Evolutionary conservation across 2,113 vertebrate species (phyloP).

Genomic region (Psittacula cyanocephala): DNA sequence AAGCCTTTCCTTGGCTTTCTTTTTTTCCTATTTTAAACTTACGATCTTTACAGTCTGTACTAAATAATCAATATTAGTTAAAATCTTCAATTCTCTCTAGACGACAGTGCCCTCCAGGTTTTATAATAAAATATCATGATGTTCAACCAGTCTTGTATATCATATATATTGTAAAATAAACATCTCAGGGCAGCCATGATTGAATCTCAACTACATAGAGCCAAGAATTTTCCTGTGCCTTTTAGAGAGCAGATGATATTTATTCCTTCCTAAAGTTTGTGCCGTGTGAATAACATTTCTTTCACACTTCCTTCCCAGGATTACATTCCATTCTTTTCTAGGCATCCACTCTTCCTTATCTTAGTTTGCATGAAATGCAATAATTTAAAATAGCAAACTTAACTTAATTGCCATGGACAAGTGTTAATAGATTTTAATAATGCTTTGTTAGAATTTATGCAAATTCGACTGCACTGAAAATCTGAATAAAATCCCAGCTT

Average conservation of each 20-base stretch:
- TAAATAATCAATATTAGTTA: constrained; percentile 79
- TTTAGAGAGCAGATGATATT: constrained; percentile 52
- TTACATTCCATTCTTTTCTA: constrained; percentile 12
- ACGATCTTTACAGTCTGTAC: constrained; percentile 48
- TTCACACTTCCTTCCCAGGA: not conserved
- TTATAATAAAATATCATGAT: constrained; percentile 70
- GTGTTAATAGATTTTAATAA: constrained; percentile 85
- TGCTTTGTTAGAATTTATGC: constrained; percentile 81
- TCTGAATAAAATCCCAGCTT: constrained; percentile 70
- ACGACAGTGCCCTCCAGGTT: constrained; percentile 67
- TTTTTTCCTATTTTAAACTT: not conserved
- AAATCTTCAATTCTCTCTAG: constrained; percentile 68
- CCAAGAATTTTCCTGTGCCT: constrained; percentile 55
- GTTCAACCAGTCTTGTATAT: constrained; percentile 67
- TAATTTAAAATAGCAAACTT: constrained; percentile 74
- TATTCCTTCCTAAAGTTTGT: constrained; percentile 50
- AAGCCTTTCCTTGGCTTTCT: not conserved
- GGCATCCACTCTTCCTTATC: constrained; percentile 41
- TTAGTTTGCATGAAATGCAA: constrained; percentile 68
- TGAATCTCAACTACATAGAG: constrained; percentile 53
- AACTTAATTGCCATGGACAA: constrained; percentile 82
- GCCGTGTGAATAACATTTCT: not conserved
- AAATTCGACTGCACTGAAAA: constrained; percentile 71
- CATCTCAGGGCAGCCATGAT: constrained; percentile 57
- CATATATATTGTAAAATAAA: constrained; percentile 65